phyloP scores from a whole-genome alignment of 2,797 vertebrate species.

The Moxostoma hubbsi region DNA sequence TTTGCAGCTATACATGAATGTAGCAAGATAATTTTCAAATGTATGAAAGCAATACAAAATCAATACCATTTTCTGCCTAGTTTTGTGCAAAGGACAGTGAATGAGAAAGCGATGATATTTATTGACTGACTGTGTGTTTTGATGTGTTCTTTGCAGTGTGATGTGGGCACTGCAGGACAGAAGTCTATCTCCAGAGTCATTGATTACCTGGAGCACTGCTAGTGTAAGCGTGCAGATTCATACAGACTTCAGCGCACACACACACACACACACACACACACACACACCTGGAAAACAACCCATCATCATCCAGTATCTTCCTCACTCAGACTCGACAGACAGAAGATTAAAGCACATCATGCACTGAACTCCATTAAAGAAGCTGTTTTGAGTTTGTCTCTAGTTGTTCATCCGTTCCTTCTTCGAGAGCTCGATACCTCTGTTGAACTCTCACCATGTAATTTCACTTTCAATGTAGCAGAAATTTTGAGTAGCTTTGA shows the following conservation, averaged over 20 bases:
- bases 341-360: conserved; percentile 13
- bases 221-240: conserved; percentile 68
- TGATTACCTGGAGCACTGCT: conserved; percentile 98
- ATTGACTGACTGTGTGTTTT: conserved; percentile 1
- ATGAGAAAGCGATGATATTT: background rate
- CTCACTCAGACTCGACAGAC: conserved; percentile 1
- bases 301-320: background rate
- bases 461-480: conserved; percentile 10
- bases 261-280: too few relatives aligned
- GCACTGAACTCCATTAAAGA: background rate
- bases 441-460: conserved; percentile 6
- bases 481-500: conserved; percentile 18
- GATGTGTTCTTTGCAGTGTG: conserved; percentile 80
- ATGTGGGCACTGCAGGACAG: conserved; percentile 95
- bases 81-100: too few relatives aligned
- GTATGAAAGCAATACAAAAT: too few relatives aligned
- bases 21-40: too few relatives aligned
- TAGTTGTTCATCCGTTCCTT: background rate
- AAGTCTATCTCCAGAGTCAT: conserved; percentile 98
- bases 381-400: conserved; percentile 13
- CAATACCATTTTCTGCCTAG: too few relatives aligned
- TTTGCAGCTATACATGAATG: too few relatives aligned
- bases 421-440: background rate
- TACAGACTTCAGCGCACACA: conserved; percentile 31
- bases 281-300: conserved; percentile 28